Conservation (phyloP, 2,888 invertebrate species). For the Cabera pusaria region DNA sequence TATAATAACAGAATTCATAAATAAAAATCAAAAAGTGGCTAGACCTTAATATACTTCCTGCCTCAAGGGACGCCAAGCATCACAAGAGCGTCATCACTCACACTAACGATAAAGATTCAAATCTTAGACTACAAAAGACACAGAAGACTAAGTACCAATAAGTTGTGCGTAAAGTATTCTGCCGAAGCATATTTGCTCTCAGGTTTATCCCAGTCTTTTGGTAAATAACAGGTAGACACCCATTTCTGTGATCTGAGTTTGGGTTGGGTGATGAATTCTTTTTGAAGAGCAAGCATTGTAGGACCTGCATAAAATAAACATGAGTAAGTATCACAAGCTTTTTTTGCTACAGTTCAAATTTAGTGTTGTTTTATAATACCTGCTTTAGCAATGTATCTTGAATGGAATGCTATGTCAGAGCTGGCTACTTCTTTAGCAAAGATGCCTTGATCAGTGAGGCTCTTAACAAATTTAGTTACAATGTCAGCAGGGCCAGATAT, state of each 20-base stretch:
- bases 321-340: too few relatives aligned
- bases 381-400: slow-evolving; percentile 85
- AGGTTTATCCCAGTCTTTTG: slow-evolving; percentile 83
- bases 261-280: slow-evolving; percentile 83
- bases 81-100: too few relatives aligned
- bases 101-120: too few relatives aligned
- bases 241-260: slow-evolving; percentile 87
- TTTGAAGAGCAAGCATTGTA: slow-evolving; percentile 81
- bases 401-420: slow-evolving; percentile 94
- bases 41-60: too few relatives aligned
- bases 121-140: too few relatives aligned
- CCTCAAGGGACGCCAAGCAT: too few relatives aligned
- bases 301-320: slow-evolving; percentile 65
- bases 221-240: slow-evolving; percentile 91
- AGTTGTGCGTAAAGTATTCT: slow-evolving; percentile 92
- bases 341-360: too few relatives aligned
- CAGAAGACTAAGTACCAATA: too few relatives aligned
- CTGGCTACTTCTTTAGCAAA: slow-evolving; percentile 71
- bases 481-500: slow-evolving; percentile 88
- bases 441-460: slow-evolving; percentile 48
- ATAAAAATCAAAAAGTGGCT: too few relatives aligned
- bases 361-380: slow-evolving; percentile 40
- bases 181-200: slow-evolving; percentile 86
- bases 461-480: slow-evolving; percentile 79
- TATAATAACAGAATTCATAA: too few relatives aligned